A percentile compares a stretch with the other conserved stretches of the same genome.
Evolutionary conservation across 37 sponge, comb jelly and placozoan genomes (phyloP).

Genomic region (Bolinopsis microptera): DNA sequence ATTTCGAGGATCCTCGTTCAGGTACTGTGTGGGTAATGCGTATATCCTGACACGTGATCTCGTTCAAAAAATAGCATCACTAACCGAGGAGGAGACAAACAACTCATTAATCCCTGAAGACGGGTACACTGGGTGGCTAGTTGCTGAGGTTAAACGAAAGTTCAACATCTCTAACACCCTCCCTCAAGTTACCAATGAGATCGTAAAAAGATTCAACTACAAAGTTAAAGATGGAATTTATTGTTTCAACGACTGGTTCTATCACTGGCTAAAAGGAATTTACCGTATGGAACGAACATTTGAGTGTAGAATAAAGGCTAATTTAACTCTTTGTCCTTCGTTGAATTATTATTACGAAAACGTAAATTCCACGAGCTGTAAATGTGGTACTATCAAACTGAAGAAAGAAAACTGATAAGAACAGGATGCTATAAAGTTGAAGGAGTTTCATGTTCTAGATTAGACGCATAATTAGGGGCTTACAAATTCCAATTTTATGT

Average conservation of each 20-base stretch:
- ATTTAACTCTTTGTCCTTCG: background rate
- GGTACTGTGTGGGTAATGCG: background rate
- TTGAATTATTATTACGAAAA: background rate
- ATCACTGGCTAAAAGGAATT: conserved; percentile 28
- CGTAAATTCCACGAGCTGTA: background rate
- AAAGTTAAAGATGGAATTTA: background rate
- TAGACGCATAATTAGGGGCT: no score
- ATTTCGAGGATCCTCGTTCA: background rate
- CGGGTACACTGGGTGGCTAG: conserved; percentile 11
- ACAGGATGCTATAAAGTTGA: no score
- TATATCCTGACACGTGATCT: conserved; percentile 29
- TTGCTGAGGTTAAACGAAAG: background rate
- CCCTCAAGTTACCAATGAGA: background rate
- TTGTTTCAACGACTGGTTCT: background rate
- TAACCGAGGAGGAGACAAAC: background rate
- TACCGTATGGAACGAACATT: background rate
- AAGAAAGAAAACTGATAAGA: no score
- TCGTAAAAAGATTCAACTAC: background rate
- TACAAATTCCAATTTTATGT: no score
- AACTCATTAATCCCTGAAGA: background rate
- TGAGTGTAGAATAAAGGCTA: background rate
- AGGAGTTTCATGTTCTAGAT: no score
- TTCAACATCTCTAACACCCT: background rate
- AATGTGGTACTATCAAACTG: background rate
- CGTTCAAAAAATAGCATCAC: background rate